phyloP scores from a whole-genome alignment of 2,888 invertebrate genomes.

The Tetragnatha montana region DNA sequence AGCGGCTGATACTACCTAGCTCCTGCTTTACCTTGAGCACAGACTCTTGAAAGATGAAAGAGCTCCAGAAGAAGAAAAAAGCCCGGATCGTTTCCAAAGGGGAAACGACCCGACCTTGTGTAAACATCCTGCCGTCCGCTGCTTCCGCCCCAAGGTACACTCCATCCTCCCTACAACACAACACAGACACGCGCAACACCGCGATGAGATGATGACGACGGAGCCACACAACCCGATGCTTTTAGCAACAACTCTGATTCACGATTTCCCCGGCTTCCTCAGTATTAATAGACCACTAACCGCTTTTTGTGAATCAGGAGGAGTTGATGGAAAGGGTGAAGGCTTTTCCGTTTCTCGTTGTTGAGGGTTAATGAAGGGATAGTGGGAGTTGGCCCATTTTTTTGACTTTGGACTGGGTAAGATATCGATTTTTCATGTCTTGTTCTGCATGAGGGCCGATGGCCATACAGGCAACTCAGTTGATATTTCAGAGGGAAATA shows the following conservation, averaged over 20 bases:
- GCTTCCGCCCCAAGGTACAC: conserved; percentile 25
- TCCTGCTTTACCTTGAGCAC: too few species aligned
- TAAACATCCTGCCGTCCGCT: conserved; percentile 45
- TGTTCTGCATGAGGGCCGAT: too few species aligned
- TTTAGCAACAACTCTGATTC: background rate
- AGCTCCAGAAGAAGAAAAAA: background rate
- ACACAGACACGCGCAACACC: background rate
- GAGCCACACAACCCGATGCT: background rate
- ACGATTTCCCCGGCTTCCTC: background rate
- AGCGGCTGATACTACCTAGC: too few species aligned
- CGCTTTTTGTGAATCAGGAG: background rate
- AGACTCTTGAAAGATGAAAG: conserved; percentile 27
- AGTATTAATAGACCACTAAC: background rate
- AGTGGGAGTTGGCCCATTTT: too few species aligned
- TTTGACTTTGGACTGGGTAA: too few species aligned
- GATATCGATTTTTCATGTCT: too few species aligned
- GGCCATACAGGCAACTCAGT: too few species aligned
- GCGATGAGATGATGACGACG: background rate
- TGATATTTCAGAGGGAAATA: too few species aligned
- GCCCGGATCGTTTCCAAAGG: too few species aligned
- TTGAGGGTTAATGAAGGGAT: too few species aligned
- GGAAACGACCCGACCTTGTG: conserved; percentile 50
- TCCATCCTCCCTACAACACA: background rate
- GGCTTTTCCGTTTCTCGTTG: too few species aligned
- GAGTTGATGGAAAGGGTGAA: too few species aligned